Percentiles rank a stretch among this genome's conserved stretches.
These are phyloP conservation scores for Gonioctena quinquepunctata DNA, from an alignment of 1,140 invertebrate species.

Conservation along the genomic window DNA sequence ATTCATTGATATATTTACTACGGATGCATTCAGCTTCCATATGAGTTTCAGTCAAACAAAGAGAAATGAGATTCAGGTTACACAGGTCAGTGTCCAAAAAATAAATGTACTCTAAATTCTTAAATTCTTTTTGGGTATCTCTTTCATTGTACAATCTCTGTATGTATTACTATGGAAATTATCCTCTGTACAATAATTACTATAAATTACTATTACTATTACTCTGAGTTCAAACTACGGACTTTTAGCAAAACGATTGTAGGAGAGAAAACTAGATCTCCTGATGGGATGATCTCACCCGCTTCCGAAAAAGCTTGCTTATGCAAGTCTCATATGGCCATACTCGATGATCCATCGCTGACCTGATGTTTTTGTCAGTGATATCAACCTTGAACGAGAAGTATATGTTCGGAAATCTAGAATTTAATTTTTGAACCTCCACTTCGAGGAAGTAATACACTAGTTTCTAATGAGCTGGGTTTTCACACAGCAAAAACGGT, in stretches of 20 bases:
- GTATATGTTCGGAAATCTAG: not conserved
- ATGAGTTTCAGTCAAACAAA: not conserved
- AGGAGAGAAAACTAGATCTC: not conserved
- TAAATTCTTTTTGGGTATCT: no score
- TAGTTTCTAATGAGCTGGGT: no score
- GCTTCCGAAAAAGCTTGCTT: not conserved
- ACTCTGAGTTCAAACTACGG: not conserved
- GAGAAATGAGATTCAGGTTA: not conserved
- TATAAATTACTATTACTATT: no score
- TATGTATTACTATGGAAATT: no score
- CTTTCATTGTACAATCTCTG: no score
- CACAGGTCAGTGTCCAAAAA: not conserved
- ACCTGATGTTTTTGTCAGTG: not conserved
- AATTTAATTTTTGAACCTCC: not conserved
- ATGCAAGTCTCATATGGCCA: not conserved
- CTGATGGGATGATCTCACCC: not conserved
- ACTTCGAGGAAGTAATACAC: constrained; percentile 7
- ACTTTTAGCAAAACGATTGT: not conserved
- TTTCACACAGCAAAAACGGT: no score
- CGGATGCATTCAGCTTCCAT: no score
- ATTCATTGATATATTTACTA: no score
- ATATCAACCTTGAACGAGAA: not conserved
- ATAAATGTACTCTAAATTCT: no score
- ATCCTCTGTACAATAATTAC: no score
- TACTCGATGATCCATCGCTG: not conserved